Evolutionary conservation across 1,140 invertebrate genomes (phyloP).

Genomic region (Drosophila quadrilineata): DNA sequence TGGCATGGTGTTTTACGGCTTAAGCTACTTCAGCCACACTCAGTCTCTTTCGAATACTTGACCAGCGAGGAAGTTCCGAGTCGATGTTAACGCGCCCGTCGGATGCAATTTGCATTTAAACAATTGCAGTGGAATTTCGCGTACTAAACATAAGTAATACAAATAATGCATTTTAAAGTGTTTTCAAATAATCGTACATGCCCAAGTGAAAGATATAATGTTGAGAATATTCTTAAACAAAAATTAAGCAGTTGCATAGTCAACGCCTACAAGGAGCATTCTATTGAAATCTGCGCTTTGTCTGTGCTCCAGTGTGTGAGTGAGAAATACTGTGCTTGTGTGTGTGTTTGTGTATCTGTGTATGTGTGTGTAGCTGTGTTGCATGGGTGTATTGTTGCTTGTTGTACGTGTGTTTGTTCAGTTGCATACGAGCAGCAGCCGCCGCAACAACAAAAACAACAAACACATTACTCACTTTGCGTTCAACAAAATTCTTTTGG

Average conservation of each 20-base stretch:
- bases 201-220: too few relatives aligned
- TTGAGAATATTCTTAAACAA: too few relatives aligned
- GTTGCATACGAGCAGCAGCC: slow-evolving; percentile 37
- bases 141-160: slow-evolving; percentile 11
- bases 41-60: slow-evolving; percentile 43
- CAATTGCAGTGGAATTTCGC: slow-evolving; percentile 48
- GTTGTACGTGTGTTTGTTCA: slow-evolving; percentile 51
- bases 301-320: slow-evolving; percentile 42
- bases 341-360: slow-evolving; percentile 5
- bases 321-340: slow-evolving; percentile 35
- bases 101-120: slow-evolving; percentile 57
- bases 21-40: slow-evolving; percentile 12
- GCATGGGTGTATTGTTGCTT: slow-evolving; percentile 23
- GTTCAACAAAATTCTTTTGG: slow-evolving; percentile 42
- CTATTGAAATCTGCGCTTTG: slow-evolving; percentile 68
- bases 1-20: slow-evolving; percentile 14
- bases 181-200: too few relatives aligned
- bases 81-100: slow-evolving; percentile 49
- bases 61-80: slow-evolving; percentile 23
- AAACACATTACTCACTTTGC: slow-evolving; percentile 45
- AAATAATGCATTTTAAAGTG: not conserved
- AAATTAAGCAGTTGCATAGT: slow-evolving; percentile 17
- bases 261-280: slow-evolving; percentile 60
- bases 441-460: slow-evolving; percentile 19
- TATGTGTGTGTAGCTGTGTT: slow-evolving; percentile 10